phyloP scores from a whole-genome alignment of 2,888 invertebrate genomes.

The Gerosis bhagava region DNA sequence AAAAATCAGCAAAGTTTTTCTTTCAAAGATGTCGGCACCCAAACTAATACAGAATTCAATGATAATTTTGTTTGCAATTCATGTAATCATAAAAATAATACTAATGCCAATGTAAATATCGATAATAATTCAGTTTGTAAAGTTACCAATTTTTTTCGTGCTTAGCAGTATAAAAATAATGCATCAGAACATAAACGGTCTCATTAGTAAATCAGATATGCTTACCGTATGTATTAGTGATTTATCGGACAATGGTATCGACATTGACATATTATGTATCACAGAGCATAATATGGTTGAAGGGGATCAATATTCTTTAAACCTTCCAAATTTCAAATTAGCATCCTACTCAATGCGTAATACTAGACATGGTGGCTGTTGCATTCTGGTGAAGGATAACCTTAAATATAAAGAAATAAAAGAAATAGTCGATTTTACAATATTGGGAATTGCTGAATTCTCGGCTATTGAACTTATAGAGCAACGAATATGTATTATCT shows the following conservation, averaged over 20 bases:
- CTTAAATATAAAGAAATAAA: not conserved
- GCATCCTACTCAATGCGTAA: not conserved
- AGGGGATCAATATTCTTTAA: not conserved
- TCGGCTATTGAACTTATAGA: not conserved
- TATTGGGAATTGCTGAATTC: too few relatives aligned
- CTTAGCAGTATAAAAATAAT: not conserved
- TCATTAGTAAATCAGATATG: not conserved
- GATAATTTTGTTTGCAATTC: too few relatives aligned
- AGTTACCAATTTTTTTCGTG: not conserved
- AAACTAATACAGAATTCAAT: too few relatives aligned
- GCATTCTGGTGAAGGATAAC: not conserved
- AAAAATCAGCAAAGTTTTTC: not conserved
- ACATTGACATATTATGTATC: not conserved
- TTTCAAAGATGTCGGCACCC: too few relatives aligned
- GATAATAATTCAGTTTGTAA: not conserved
- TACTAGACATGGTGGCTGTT: not conserved
- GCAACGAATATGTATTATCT: not conserved
- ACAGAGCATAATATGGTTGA: not conserved
- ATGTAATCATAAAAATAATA: too few relatives aligned
- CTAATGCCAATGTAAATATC: too few relatives aligned
- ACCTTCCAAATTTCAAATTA: not conserved
- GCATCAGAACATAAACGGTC: slow-evolving; percentile 1
- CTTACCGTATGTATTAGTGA: not conserved
- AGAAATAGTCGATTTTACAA: too few relatives aligned
- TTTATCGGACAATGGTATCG: not conserved